phyloP scores from a whole-genome alignment of 2,113 vertebrate species.

The Clarias gariepinus region DNA sequence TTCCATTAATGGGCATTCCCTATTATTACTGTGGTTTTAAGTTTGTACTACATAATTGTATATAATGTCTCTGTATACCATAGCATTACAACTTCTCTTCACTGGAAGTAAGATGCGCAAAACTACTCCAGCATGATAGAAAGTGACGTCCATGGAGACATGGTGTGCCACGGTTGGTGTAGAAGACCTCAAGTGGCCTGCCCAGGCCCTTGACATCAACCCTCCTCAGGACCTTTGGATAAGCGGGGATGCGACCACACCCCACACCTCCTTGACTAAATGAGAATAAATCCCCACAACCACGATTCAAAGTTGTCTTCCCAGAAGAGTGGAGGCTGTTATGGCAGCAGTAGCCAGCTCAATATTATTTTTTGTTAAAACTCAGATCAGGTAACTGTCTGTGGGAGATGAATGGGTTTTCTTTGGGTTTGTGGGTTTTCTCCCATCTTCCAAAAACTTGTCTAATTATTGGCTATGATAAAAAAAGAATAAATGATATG shows the following conservation, averaged over 20 bases:
- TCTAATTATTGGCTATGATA: not conserved
- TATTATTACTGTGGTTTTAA: not conserved
- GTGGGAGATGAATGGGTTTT: not conserved
- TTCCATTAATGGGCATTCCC: not conserved
- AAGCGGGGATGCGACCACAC: not conserved
- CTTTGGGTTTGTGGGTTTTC: not conserved
- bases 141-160: not conserved
- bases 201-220: not conserved
- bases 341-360: not conserved
- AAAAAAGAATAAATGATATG: not conserved
- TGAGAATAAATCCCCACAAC: not conserved
- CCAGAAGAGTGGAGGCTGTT: not conserved
- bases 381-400: not conserved
- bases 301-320: not conserved
- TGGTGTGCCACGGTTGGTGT: not conserved
- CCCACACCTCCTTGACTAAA: not conserved
- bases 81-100: not conserved
- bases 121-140: not conserved
- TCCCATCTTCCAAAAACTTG: not conserved
- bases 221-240: not conserved
- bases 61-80: not conserved
- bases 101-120: not conserved
- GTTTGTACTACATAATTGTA: not conserved
- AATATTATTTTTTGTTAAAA: not conserved
- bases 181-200: not conserved